These are phyloP conservation scores for Pongo pygmaeus DNA, from an alignment of 2,113 vertebrate species.

Conservation along the genomic window DNA sequence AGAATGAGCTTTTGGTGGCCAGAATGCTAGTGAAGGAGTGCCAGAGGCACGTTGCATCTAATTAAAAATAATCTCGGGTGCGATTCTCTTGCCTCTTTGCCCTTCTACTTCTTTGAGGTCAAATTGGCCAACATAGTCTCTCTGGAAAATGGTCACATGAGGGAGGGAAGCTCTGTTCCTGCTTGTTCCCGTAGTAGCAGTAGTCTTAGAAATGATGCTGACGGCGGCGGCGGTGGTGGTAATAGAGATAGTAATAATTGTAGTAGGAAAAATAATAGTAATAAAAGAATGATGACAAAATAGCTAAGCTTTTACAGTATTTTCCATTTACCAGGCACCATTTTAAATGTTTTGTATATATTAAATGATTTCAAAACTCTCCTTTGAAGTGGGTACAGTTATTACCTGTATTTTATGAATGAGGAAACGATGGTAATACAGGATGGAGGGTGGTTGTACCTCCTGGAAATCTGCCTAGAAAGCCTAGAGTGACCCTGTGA, in stretches of 20 bases:
- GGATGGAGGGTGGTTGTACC: not conserved
- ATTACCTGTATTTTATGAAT: not conserved
- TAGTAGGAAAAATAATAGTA: not conserved
- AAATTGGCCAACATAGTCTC: not conserved
- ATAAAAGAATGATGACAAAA: not conserved
- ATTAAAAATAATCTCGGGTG: not conserved
- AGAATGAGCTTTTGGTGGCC: not conserved
- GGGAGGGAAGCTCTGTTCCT: too few relatives aligned
- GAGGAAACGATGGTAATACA: not conserved
- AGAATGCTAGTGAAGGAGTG: too few relatives aligned
- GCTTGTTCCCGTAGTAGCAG: not conserved
- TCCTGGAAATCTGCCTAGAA: not conserved
- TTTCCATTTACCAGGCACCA: not conserved
- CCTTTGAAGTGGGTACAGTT: not conserved
- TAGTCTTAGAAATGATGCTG: not conserved
- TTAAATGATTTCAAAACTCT: not conserved
- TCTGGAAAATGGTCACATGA: not conserved
- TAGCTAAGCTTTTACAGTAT: not conserved
- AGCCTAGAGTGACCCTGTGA: not conserved
- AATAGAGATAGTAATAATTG: too few relatives aligned
- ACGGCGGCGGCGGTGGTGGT: rapidly evolving
- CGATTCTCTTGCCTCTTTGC: not conserved
- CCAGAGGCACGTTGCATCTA: not conserved
- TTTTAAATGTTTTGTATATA: not conserved
- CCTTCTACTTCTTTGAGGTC: not conserved